phyloP scores from a whole-genome alignment of 1,140 invertebrate species.

The Apis florea region DNA sequence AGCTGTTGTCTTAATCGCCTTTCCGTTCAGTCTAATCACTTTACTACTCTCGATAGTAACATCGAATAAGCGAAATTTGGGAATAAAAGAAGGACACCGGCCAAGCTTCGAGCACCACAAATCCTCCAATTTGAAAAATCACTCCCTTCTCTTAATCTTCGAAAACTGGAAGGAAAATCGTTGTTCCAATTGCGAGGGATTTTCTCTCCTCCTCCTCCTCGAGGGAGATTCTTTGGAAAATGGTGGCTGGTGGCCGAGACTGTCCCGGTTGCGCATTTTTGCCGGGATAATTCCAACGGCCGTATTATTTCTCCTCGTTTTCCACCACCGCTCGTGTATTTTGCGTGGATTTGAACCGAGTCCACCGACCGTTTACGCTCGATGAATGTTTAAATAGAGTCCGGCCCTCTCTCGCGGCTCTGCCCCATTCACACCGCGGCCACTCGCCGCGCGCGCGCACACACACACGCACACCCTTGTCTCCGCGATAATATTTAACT shows the following conservation, averaged over 20 bases:
- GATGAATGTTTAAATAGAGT: slow-evolving; percentile 22
- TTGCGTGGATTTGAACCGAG: background rate
- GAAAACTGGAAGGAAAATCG: background rate
- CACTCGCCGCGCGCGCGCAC: background rate
- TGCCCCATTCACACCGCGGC: background rate
- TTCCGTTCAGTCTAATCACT: too few species aligned
- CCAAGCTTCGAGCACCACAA: too few species aligned
- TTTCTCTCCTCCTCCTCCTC: too few species aligned
- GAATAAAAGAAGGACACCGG: too few species aligned
- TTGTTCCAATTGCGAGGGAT: too few species aligned
- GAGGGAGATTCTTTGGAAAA: background rate
- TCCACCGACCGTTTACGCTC: background rate
- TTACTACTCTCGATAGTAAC: too few species aligned
- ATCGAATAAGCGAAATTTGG: too few species aligned
- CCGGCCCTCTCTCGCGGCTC: background rate
- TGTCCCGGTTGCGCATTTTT: background rate
- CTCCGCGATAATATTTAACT: slow-evolving; percentile 21
- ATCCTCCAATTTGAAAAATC: too few species aligned
- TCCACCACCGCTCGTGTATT: background rate
- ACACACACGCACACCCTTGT: background rate
- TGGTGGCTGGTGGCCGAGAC: too few species aligned
- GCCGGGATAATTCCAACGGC: background rate
- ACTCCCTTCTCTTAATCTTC: too few species aligned
- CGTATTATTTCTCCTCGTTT: background rate
- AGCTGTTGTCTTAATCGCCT: too few species aligned